Conservation (phyloP, 2,113 vertebrate species). For the Phasianus colchicus region DNA sequence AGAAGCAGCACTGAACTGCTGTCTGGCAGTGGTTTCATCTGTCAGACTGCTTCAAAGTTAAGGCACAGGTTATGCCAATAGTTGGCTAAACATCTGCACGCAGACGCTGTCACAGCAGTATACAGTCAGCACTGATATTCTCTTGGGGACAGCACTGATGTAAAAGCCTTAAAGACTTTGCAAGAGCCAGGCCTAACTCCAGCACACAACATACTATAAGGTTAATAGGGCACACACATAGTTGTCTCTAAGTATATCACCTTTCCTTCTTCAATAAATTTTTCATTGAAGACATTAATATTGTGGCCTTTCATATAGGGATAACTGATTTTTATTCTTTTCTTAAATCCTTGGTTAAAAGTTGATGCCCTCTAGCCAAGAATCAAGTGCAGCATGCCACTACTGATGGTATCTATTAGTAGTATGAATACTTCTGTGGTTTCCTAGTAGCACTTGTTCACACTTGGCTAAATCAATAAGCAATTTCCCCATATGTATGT, state of each 20-base stretch:
- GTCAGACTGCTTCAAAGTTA: not conserved
- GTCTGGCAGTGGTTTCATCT: not conserved
- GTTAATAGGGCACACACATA: not conserved
- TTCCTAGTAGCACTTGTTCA: slow-evolving; percentile 28
- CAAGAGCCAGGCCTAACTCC: not conserved
- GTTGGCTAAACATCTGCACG: not conserved
- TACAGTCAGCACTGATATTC: accelerated
- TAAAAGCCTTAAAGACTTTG: not conserved
- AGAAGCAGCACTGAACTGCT: not conserved
- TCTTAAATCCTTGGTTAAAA: slow-evolving; percentile 13
- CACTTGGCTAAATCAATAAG: slow-evolving; percentile 52
- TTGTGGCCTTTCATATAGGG: not conserved
- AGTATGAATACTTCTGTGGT: not conserved
- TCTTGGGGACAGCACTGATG: not conserved
- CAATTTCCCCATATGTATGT: slow-evolving; percentile 44
- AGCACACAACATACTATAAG: not conserved
- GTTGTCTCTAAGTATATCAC: not conserved
- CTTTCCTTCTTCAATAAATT: not conserved
- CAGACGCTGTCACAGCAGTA: not conserved
- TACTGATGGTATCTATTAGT: slow-evolving; percentile 1
- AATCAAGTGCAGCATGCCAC: not conserved
- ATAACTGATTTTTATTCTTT: not conserved
- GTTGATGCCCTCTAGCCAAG: slow-evolving; percentile 20
- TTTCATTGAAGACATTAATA: not conserved
- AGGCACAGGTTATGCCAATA: not conserved